Evolutionary conservation across 1,140 invertebrate species (phyloP).

Genomic region (Euura lappo): DNA sequence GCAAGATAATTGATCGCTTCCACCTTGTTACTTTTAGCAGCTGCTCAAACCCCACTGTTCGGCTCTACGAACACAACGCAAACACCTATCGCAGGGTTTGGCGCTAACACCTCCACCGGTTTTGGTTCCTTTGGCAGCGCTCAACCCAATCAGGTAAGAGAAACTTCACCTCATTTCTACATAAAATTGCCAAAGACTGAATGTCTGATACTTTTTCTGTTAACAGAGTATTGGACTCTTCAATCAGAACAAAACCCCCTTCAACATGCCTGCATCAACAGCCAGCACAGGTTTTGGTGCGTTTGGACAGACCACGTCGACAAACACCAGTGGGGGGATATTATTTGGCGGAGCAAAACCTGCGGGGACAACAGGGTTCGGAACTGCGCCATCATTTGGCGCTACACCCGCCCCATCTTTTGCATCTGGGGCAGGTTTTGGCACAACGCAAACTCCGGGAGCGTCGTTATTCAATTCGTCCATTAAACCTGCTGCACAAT

Average conservation of each 20-base stretch:
- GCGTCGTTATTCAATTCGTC: slow-evolving; percentile 61
- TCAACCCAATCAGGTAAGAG: slow-evolving; percentile 55
- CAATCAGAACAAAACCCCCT: slow-evolving; percentile 58
- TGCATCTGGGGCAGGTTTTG: slow-evolving; percentile 58
- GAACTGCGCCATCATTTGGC: slow-evolving; percentile 61
- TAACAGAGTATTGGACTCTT: slow-evolving; percentile 57
- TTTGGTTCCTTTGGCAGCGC: slow-evolving; percentile 49
- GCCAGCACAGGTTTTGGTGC: slow-evolving; percentile 56
- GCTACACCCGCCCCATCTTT: slow-evolving; percentile 55
- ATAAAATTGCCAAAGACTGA: not conserved
- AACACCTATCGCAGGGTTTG: slow-evolving; percentile 55
- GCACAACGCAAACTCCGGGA: slow-evolving; percentile 48
- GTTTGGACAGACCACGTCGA: slow-evolving; percentile 54
- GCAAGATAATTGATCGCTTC: not conserved
- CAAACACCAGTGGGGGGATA: slow-evolving; percentile 49
- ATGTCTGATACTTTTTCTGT: not conserved
- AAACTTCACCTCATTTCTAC: too few relatives aligned
- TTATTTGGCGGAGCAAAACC: slow-evolving; percentile 54
- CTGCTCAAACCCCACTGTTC: slow-evolving; percentile 52
- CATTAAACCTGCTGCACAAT: slow-evolving; percentile 53
- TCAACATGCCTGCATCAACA: slow-evolving; percentile 54
- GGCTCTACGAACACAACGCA: slow-evolving; percentile 42
- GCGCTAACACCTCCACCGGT: slow-evolving; percentile 54
- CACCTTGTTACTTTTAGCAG: slow-evolving; percentile 34
- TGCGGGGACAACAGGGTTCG: slow-evolving; percentile 60